These are phyloP conservation scores for Bos indicus DNA, from an alignment of 2,113 vertebrate species.

Conservation along the genomic window DNA sequence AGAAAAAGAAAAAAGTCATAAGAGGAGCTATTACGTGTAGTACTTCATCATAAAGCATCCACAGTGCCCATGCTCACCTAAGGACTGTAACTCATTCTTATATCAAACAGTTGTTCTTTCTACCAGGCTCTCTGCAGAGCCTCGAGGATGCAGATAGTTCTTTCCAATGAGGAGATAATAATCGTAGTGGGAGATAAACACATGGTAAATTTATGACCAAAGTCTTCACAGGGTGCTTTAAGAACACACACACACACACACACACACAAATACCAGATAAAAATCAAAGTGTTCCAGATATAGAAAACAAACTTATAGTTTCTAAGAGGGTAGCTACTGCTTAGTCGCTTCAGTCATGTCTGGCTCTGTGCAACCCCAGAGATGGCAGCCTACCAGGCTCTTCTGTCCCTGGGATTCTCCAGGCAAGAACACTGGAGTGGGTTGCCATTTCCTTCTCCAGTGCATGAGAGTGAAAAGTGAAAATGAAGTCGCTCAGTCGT, in stretches of 20 bases:
- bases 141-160: not conserved
- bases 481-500: too few relatives aligned
- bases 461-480: too few relatives aligned
- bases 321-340: not conserved
- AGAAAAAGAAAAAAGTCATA: not conserved
- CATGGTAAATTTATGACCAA: not conserved
- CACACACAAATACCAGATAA: not conserved
- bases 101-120: not conserved
- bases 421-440: too few relatives aligned
- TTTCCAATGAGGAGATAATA: not conserved
- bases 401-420: too few relatives aligned
- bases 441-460: too few relatives aligned
- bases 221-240: not conserved
- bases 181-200: not conserved
- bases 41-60: not conserved
- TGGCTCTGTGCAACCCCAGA: too few relatives aligned
- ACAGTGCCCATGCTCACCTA: not conserved
- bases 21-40: not conserved
- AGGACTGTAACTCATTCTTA: not conserved
- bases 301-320: not conserved
- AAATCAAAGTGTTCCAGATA: not conserved
- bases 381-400: too few relatives aligned
- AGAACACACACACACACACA: not conserved
- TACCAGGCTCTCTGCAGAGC: not conserved
- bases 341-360: too few relatives aligned